Base-by-base conservation (phyloP, 92 coral and sea anemone genomes). In the Heliopora coerulea region DNA sequence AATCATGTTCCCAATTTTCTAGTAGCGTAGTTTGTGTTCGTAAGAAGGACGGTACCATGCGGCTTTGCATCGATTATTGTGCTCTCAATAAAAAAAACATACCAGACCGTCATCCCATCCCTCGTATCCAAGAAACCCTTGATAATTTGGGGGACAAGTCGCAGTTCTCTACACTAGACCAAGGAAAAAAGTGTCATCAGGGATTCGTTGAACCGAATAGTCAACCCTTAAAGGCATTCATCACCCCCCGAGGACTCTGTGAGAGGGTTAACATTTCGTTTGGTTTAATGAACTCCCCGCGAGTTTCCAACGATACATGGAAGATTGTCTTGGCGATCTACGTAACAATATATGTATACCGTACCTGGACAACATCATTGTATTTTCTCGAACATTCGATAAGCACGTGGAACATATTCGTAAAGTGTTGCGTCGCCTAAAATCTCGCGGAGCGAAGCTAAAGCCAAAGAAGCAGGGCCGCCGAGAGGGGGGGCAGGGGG, bases 21-120 rank as follows among this genome's bases (percentile, higher is more conserved):
- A 69, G 72, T 32, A 69, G 78, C 1, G 79, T 70, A 13, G 79
- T 80, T 1, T 66, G 82, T 56, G 86, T 82, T 7, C 3, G 82
- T 28, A 82, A 75, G 17, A 82, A 65, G 33, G 86, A 83, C 40
- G 83, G 83, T 6, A 60, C 79, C 35, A 57, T 78, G 32, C 35
- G 74, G 40, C 72, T 83, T 32, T 72, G 83, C 39, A 74, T 78
- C 15, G 83, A 83, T 26, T 83, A 27, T 48, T 68, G 78, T 25
- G 75, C 56, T 49, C 42, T 83, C 21, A 83, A 83, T 44, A 65
- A 73, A 63, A 70, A 68, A 20, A 83, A 83, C 13, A 61, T 78
- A 44, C 83, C 78, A 21, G 83, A 83, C 68, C 37, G 79, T 1
- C 67, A 83, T 30, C 79, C 87, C 3, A 44, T 78, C n/a, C 83